Evolutionary conservation across 2,113 vertebrate species (phyloP), one percentile per base, ranked within the genome.

Genomic region (Globicephala melas): DNA sequence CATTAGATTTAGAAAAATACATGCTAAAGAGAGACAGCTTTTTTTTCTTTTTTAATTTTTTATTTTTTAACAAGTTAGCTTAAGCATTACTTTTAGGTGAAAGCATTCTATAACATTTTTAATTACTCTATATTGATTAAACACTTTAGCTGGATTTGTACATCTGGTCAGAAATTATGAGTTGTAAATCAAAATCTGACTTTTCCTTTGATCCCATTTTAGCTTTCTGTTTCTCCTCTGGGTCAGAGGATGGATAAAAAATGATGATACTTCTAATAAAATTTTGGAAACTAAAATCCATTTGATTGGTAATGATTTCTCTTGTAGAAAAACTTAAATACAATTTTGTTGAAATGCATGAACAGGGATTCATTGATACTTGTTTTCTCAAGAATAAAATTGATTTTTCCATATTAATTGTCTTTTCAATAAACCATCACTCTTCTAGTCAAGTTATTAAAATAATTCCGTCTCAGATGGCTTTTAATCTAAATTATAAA

Each of bases 111-210:
- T 70, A 96, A 89, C 80, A 97, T 96, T 97, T 97, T 94, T 92
- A 97, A 96, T 97, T 97, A 95, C 82, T 96, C 67, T 88, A 5
- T 96, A 97, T 97, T 98, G 97, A 98, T 97, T 96, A 97, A 98
- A 96, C 83, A 97, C 82, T 98, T 96, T 92, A 97, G 89, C 47
- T 97, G 74, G 76, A 96, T 97, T 96, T 98, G 95, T 95, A 97
- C 96, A 60, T 97, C 74, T 96, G 93, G 93, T 97, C 79, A 94
- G 87, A 98, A 98, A 97, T 94, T 94, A 96, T 94, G 90, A 88
- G 74, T 47, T 88, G 38, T 96, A 98, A 95, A 97, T 96, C 85
- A 95, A 28, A 26, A 47, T 74, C 31, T 88, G 47, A 85, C 84
- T 92, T 93, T 82, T 88, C 21, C 79, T 91, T 96, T 97, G 91